Percentiles rank a stretch among this genome's conserved stretches.
phyloP scores from a whole-genome alignment of 1,140 invertebrate species.

The Pogonomyrmex californicus region DNA sequence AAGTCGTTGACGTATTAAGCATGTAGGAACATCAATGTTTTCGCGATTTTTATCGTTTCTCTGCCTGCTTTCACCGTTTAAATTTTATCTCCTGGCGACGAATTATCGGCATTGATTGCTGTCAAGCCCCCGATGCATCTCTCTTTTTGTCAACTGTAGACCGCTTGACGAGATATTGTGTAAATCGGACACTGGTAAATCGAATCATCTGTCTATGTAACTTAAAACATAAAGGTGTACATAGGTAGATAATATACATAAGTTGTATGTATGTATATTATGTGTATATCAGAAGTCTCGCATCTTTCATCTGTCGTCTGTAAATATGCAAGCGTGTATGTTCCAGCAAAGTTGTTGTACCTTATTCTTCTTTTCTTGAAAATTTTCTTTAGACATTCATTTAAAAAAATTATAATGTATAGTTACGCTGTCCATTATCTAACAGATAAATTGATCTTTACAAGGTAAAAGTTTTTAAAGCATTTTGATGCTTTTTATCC shows the following conservation, averaged over 20 bases:
- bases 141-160: slow-evolving; percentile 43
- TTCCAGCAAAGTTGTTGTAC: not conserved
- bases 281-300: not conserved
- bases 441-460: not conserved
- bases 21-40: slow-evolving; percentile 18
- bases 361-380: not conserved
- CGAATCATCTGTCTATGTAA: slow-evolving; percentile 40
- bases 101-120: slow-evolving; percentile 59
- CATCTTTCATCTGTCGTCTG: not conserved
- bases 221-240: slow-evolving; percentile 39
- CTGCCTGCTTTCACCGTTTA: not conserved
- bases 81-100: slow-evolving; percentile 29
- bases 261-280: not conserved
- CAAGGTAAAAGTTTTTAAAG: not conserved
- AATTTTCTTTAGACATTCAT: not conserved
- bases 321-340: not conserved
- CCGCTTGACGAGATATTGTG: slow-evolving; percentile 63
- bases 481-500: not conserved
- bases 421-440: not conserved
- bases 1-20: slow-evolving; percentile 27
- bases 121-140: slow-evolving; percentile 37
- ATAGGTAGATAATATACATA: not conserved
- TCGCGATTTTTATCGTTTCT: slow-evolving; percentile 31
- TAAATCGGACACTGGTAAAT: slow-evolving; percentile 41
- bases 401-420: too few species aligned